Conservation (phyloP, 1,140 invertebrate species). For the Zaprionus inermis region DNA sequence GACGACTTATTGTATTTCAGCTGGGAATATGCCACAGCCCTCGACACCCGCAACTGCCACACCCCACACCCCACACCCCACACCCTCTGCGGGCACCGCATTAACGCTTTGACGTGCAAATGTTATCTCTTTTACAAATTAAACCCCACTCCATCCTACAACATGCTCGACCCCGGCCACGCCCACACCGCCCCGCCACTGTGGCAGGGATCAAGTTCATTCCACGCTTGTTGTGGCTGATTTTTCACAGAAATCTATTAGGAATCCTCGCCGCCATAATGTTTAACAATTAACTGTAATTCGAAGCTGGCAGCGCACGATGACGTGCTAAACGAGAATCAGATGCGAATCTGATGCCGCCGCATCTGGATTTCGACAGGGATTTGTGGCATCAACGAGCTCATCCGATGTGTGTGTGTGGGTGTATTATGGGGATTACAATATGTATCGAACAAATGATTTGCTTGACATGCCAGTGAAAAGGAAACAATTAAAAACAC, state of each 20-base stretch:
- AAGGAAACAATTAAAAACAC: neutral
- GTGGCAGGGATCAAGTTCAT: slow-evolving; percentile 9
- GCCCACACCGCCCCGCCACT: neutral
- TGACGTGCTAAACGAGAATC: slow-evolving; percentile 4
- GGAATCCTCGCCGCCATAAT: slow-evolving; percentile 47
- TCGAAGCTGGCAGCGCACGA: slow-evolving; percentile 44
- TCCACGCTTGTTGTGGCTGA: slow-evolving; percentile 57
- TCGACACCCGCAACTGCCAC: slow-evolving; percentile 41
- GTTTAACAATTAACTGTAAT: slow-evolving; percentile 79
- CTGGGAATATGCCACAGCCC: slow-evolving; percentile 43
- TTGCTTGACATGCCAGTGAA: neutral
- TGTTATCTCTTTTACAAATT: slow-evolving; percentile 82
- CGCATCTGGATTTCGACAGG: slow-evolving; percentile 3
- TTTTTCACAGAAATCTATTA: slow-evolving; percentile 46
- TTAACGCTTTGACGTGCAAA: slow-evolving; percentile 74
- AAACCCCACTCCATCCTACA: slow-evolving; percentile 34
- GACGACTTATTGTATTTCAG: slow-evolving; percentile 69
- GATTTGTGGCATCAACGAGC: slow-evolving; percentile 25
- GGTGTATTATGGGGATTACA: slow-evolving; percentile 6
- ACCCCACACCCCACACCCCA: slow-evolving; percentile 5
- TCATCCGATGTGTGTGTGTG: neutral
- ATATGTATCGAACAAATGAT: neutral
- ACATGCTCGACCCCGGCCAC: slow-evolving; percentile 14
- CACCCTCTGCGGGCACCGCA: neutral
- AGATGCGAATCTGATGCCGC: slow-evolving; percentile 1